Base-by-base conservation (phyloP, 1,140 invertebrate genomes). In the Tribolium castaneum region DNA sequence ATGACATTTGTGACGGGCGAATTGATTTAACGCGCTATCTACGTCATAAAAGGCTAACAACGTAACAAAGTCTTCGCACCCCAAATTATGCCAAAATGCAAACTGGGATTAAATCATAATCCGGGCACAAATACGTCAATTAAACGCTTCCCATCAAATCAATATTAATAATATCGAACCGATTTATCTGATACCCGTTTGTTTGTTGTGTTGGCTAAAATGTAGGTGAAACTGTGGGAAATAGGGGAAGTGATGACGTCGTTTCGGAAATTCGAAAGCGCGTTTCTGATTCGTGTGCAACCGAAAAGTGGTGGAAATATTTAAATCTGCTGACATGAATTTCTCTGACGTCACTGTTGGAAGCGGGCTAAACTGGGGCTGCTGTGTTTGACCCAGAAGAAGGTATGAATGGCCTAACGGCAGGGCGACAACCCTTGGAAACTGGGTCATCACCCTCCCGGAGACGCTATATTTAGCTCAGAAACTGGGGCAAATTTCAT, bases 401-500 rank as follows among this genome's bases (percentile, higher is more conserved):
- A 80, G 78, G 78, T 80, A 85, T 85, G 84, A 85, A 85, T 85
- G 84, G 84, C 80, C 83, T 82, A 73, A 80, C 72, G 74, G 77
- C 70, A 84, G 84, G 83, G 76, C 83, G 82, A 82, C 84, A 84
- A 85, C 84, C 84, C 81, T 75, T 71, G 71, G 78, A 49, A 82
- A 81, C 75, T 82, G 76, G 81, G 79, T 82, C 81, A 80, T 75
- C 80, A 50, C 78, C 73, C 79, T 76, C 51, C 52, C 71, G 72
- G 78, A 82, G 14, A 77, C 70, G 75, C 78, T 81, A 81, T 79
- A 79, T 81, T 79, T 81, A 81, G 80, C 74, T 66, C 74, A 25
- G 52, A 59, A 75, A 13, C 7, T 75, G 50, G 74, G 74, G 19
- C 74, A 35, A 35, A 22, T 35, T 35, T 35, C 59, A 66, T n/a